A percentile compares a stretch with the other conserved stretches of the same genome.
phyloP scores from a whole-genome alignment of 92 coral and sea anemone species.

The Zoanthus gigantus region DNA sequence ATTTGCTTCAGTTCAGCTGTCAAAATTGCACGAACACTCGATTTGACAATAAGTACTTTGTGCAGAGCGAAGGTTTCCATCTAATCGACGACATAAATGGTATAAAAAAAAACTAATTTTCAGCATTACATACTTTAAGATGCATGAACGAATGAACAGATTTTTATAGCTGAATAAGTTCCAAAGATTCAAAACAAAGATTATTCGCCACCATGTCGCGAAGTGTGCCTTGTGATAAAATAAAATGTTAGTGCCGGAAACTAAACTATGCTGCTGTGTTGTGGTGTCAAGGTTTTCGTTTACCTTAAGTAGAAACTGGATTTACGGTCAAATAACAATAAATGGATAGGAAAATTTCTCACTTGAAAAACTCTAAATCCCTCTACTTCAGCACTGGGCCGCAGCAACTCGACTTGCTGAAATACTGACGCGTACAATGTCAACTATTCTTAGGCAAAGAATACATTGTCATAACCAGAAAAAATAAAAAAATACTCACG shows the following conservation, averaged over 20 bases:
- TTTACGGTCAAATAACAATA: background rate
- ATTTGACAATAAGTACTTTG: background rate
- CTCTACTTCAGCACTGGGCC: constrained; percentile 18
- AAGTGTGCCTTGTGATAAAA: background rate
- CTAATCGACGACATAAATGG: background rate
- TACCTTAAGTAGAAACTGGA: background rate
- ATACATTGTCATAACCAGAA: background rate
- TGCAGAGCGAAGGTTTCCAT: background rate
- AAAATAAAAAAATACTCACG: constrained; percentile 61
- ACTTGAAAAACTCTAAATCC: background rate
- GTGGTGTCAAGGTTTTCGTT: background rate
- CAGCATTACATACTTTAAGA: background rate
- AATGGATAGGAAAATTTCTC: background rate
- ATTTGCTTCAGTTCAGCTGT: constrained; percentile 20
- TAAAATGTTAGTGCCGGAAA: constrained; percentile 16
- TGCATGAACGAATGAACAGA: background rate
- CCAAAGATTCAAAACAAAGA: background rate
- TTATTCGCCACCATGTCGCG: background rate
- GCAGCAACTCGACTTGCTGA: constrained; percentile 29
- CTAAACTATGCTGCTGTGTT: constrained; percentile 15
- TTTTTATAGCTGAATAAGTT: background rate
- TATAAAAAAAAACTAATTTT: background rate
- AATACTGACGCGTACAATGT: background rate
- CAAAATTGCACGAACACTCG: constrained; percentile 32
- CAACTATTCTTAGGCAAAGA: background rate